Evolutionary conservation across 2,888 invertebrate species (phyloP), one percentile per base, ranked within the genome.

Genomic region (Agapostemon virescens): DNA sequence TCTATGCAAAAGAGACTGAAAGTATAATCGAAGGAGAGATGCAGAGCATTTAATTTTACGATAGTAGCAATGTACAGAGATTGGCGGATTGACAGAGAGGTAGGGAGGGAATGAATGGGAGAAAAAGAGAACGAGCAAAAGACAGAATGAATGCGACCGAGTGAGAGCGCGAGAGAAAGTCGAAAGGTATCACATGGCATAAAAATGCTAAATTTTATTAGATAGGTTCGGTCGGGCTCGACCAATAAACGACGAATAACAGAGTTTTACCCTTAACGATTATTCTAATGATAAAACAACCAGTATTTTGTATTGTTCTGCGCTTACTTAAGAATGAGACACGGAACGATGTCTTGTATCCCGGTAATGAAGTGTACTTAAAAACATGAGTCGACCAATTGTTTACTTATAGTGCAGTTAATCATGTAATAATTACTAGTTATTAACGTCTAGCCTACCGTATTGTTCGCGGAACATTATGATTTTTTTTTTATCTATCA

Each of bases 331-430:
- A 92, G 86, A 88, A 87, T 89, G 88, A 87, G 89, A 83, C 89
- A 91, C 88, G 88, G 58, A 68, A 78, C 30, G 67, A 89, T 90
- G 88, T 89, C 88, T 89, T 89, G 85, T 86, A 88, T 88, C 88
- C 90, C 90, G 87, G 89, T 92, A 90, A 91, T 87, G 85, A 90
- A 90, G 90, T 92, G 92, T 92, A 92, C 92, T 92, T 92, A 92
- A 92, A 63, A 88, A 89, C 84, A 88, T 87, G 86, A 86, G 77
- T 89, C 86, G 86, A 89, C 88, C 86, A 87, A 88, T 87, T 85
- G 76, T 87, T 85, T 89, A 88, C 86, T 89, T 88, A 86, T 88
- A 88, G 83, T 81, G 72, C 83, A 87, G 81, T 82, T 87, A 86
- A 87, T 87, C 84, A 82, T 85, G 77, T 84, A 86, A 85, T 84